Evolutionary conservation across 2,797 vertebrate genomes (phyloP).

Genomic region (Mareca strepera): DNA sequence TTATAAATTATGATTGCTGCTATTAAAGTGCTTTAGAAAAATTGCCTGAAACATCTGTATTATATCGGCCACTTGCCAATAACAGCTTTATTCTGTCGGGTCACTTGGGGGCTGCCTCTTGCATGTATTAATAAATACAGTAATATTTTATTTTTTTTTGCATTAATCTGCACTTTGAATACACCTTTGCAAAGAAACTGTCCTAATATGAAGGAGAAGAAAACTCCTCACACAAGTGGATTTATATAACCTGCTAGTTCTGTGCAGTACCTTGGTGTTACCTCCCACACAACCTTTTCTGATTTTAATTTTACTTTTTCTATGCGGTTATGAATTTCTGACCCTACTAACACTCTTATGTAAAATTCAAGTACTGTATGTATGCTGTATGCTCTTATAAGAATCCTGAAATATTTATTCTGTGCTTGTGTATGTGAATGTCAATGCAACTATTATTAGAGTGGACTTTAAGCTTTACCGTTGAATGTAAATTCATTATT

Average conservation of each 20-base stretch:
- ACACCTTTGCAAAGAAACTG: slow-evolving; percentile 75
- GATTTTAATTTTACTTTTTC: slow-evolving; percentile 82
- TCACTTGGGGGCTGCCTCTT: slow-evolving; percentile 92
- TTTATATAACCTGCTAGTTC: slow-evolving; percentile 86
- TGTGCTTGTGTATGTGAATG: slow-evolving; percentile 98
- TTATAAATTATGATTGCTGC: slow-evolving; percentile 81
- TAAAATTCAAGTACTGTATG: slow-evolving; percentile 91
- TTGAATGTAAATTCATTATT: slow-evolving; percentile 90
- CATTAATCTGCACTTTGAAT: slow-evolving; percentile 80
- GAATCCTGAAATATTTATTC: slow-evolving; percentile 92
- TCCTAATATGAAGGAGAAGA: slow-evolving; percentile 73
- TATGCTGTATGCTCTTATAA: slow-evolving; percentile 95
- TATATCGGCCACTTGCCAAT: slow-evolving; percentile 87
- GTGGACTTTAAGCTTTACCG: slow-evolving; percentile 89
- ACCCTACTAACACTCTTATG: slow-evolving; percentile 91
- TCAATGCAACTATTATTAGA: slow-evolving; percentile 94
- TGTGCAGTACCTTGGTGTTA: slow-evolving; percentile 90
- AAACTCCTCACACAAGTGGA: slow-evolving; percentile 80
- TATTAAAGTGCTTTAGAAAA: slow-evolving; percentile 85
- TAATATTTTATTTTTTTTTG: slow-evolving; percentile 69
- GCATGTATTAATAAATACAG: slow-evolving; percentile 91
- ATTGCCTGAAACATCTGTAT: slow-evolving; percentile 82
- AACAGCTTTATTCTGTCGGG: slow-evolving; percentile 93
- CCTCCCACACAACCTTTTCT: slow-evolving; percentile 80
- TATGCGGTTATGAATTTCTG: slow-evolving; percentile 90